These are phyloP conservation scores for Lonchura striata DNA, from an alignment of 2,113 vertebrate species.

Conservation along the genomic window DNA sequence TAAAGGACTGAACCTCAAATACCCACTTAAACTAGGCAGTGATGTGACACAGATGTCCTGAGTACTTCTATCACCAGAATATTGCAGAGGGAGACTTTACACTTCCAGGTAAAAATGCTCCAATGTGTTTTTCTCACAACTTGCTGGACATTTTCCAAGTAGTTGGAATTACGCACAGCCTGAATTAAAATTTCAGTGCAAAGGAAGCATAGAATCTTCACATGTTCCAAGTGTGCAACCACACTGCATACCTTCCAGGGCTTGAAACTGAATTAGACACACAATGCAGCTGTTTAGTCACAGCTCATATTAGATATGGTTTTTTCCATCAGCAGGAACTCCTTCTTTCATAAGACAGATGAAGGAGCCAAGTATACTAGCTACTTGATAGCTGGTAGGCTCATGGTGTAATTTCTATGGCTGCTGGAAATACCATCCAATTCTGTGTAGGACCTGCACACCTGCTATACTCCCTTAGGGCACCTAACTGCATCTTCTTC, in stretches of 20 bases:
- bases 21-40: not conserved
- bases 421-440: not conserved
- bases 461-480: rapidly evolving
- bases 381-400: not conserved
- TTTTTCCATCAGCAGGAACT: not conserved
- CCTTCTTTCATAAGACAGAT: not conserved
- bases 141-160: not conserved
- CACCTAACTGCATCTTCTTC: not conserved
- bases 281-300: not conserved
- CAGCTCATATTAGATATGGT: not conserved
- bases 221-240: not conserved
- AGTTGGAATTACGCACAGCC: not conserved
- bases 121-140: not conserved
- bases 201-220: not conserved
- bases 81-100: not conserved
- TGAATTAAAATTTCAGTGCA: not conserved
- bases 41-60: not conserved
- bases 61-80: rapidly evolving
- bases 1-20: not conserved
- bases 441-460: not conserved
- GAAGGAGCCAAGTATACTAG: not conserved
- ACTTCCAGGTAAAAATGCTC: not conserved
- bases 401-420: not conserved
- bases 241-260: not conserved
- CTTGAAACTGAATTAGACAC: not conserved